A percentile compares a stretch with the other conserved stretches of the same genome.
phyloP scores from a whole-genome alignment of 2,113 vertebrate genomes.

The Pangasianodon hypophthalmus region DNA sequence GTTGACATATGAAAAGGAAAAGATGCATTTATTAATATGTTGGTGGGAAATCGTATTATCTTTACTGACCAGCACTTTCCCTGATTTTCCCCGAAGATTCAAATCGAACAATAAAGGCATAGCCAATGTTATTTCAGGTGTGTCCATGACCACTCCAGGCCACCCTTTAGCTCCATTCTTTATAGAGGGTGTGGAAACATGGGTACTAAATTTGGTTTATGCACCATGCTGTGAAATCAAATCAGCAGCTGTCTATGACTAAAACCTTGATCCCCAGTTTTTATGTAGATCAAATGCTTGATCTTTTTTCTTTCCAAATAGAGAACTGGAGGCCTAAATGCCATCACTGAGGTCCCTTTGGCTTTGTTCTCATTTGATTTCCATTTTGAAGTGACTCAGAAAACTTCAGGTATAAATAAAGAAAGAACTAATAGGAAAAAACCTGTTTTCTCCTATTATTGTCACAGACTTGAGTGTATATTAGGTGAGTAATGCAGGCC shows the following conservation, averaged over 20 bases:
- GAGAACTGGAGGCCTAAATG: background rate
- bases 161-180: background rate
- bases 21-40: too few relatives aligned
- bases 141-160: too few relatives aligned
- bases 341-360: background rate
- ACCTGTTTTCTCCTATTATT: background rate
- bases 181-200: background rate
- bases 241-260: background rate
- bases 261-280: background rate
- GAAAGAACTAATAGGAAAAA: background rate
- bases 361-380: background rate
- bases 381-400: background rate
- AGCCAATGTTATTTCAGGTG: too few relatives aligned
- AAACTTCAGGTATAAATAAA: background rate
- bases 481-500: conserved; percentile 25
- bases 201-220: background rate
- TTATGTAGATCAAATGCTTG: background rate
- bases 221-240: background rate
- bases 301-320: background rate
- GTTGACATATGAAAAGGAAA: too few relatives aligned
- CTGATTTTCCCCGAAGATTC: too few relatives aligned
- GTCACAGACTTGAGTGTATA: background rate
- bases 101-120: too few relatives aligned
- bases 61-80: too few relatives aligned
- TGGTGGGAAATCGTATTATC: too few relatives aligned